These are phyloP conservation scores for Bathynomus jamesi DNA, from an alignment of 1,140 invertebrate species.

Conservation along the genomic window DNA sequence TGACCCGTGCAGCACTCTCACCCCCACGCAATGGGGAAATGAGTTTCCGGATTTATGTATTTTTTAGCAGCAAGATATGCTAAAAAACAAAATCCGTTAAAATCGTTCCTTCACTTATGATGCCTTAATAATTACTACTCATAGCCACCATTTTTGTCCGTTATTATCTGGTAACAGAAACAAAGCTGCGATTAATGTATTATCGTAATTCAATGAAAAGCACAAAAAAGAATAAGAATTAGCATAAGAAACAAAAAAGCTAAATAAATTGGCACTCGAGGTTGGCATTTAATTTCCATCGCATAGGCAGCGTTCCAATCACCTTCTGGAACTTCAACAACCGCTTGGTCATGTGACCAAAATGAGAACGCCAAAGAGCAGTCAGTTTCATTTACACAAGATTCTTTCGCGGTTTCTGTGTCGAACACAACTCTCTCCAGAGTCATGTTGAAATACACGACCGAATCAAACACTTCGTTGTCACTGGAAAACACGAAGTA, in stretches of 20 bases:
- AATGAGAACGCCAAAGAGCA: conserved; percentile 59
- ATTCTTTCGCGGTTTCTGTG: conserved; percentile 46
- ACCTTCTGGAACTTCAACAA: conserved; percentile 40
- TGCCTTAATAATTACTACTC: too few relatives aligned
- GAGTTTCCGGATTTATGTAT: too few relatives aligned
- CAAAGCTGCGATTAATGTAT: too few relatives aligned
- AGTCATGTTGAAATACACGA: conserved; percentile 52
- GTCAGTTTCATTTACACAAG: conserved; percentile 52
- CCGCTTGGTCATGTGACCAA: conserved; percentile 57
- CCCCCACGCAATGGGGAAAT: too few relatives aligned
- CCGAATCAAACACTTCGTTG: conserved; percentile 54
- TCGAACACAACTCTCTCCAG: conserved; percentile 62
- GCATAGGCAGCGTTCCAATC: conserved; percentile 65
- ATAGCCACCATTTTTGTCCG: too few relatives aligned
- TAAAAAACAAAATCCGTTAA: too few relatives aligned
- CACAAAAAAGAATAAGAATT: conserved; percentile 59
- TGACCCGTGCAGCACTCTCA: too few relatives aligned
- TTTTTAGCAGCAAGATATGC: too few relatives aligned
- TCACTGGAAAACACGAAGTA: conserved; percentile 72
- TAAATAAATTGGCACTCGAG: conserved; percentile 59
- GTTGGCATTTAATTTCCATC: conserved; percentile 62
- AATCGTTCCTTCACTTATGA: too few relatives aligned
- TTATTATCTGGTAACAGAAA: too few relatives aligned
- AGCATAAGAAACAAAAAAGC: conserved; percentile 61
- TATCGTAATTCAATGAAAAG: conserved; percentile 49